A percentile compares a stretch with the other conserved stretches of the same genome.
Conservation (phyloP, 2,113 vertebrate species). For the Mormyrus lacerda region DNA sequence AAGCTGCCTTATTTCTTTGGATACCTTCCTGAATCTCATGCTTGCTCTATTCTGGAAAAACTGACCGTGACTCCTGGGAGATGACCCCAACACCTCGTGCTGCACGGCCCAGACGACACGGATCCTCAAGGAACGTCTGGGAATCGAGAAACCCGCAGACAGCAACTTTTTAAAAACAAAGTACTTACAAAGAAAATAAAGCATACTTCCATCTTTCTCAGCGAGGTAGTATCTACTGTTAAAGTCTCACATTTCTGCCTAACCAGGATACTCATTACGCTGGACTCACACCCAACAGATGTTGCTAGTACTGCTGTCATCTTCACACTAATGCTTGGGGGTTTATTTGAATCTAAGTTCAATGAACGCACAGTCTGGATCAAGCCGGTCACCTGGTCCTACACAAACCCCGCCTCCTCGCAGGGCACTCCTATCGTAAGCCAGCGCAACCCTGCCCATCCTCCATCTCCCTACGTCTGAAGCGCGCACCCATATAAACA, state of each 20-base stretch:
- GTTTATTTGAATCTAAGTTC: not conserved
- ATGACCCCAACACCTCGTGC: not conserved
- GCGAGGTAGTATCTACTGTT: not conserved
- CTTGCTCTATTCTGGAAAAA: not conserved
- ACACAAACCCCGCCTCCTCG: not conserved
- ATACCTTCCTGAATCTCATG: not conserved
- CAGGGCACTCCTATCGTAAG: not conserved
- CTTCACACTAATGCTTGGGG: not conserved
- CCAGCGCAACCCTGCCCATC: not conserved
- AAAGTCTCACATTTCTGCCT: not conserved
- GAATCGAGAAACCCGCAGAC: not conserved
- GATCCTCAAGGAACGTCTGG: not conserved
- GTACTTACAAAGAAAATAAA: not conserved
- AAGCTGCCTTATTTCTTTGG: not conserved
- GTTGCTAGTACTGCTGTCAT: not conserved
- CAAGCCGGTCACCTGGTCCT: not conserved
- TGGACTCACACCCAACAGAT: not conserved
- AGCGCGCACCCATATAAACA: not conserved
- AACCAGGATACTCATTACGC: not conserved
- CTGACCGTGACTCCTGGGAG: not conserved
- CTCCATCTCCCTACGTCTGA: not conserved
- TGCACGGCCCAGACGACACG: not conserved
- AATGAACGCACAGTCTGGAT: not conserved
- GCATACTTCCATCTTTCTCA: not conserved
- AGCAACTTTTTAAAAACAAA: not conserved